phyloP scores from a whole-genome alignment of 2,113 vertebrate genomes.

The Chionis minor region DNA sequence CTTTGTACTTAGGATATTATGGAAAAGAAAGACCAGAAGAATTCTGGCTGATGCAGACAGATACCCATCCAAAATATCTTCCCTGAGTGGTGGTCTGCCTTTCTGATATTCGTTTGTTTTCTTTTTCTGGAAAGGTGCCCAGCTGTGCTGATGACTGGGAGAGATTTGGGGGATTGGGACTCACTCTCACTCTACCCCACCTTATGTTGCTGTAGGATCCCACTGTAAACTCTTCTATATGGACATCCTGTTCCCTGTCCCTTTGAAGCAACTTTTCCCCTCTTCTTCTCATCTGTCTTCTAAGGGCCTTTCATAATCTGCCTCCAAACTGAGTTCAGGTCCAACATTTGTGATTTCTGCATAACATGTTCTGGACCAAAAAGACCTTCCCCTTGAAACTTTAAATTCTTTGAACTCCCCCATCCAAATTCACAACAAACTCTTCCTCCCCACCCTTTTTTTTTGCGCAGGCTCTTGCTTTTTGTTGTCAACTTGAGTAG shows the following conservation, averaged over 20 bases:
- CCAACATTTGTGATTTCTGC: neutral
- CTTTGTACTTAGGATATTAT: neutral
- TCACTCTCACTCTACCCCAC: neutral
- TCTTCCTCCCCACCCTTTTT: neutral
- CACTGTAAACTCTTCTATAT: neutral
- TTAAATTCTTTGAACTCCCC: neutral
- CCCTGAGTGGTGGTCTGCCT: neutral
- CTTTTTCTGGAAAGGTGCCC: neutral
- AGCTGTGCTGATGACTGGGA: neutral
- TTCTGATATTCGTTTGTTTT: neutral
- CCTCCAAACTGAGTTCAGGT: neutral
- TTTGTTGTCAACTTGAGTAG: neutral
- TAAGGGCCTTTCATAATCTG: neutral
- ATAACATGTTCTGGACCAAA: neutral
- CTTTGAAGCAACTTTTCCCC: neutral
- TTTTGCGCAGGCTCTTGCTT: neutral
- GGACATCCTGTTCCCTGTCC: neutral
- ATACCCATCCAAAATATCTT: neutral
- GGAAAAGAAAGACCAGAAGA: neutral
- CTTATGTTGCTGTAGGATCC: neutral
- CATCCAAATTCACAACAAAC: neutral
- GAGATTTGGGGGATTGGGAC: neutral
- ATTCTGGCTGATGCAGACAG: neutral
- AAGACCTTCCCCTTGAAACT: neutral
- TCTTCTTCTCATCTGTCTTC: neutral